Evolutionary conservation across 2,113 vertebrate species (phyloP).

Genomic region (Tretioscincus oriximinensis): DNA sequence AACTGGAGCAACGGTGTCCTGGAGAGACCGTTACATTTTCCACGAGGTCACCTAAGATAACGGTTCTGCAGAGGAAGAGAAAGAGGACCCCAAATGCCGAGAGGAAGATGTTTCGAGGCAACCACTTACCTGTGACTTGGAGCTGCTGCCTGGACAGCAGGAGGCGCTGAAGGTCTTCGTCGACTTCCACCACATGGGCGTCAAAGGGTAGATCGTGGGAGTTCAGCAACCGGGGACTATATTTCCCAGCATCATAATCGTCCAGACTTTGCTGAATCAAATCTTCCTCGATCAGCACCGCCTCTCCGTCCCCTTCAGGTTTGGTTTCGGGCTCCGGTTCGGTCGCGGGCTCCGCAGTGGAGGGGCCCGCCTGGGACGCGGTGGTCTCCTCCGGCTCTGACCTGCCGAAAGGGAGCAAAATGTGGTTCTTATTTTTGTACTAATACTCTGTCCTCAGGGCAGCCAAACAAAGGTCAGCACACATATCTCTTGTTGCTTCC

Average conservation of each 20-base stretch:
- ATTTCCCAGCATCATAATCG: slow-evolving; percentile 90
- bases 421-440: too few species aligned
- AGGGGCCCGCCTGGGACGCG: slow-evolving; percentile 46
- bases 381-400: slow-evolving; percentile 53
- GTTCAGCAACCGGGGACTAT: slow-evolving; percentile 88
- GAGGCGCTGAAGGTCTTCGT: slow-evolving; percentile 86
- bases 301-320: slow-evolving; percentile 76
- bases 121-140: slow-evolving; percentile 85
- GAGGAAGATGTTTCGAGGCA: too few species aligned
- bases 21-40: too few species aligned
- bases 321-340: slow-evolving; percentile 54
- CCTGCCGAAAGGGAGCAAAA: slow-evolving; percentile 37
- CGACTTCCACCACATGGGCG: slow-evolving; percentile 82
- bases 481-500: too few species aligned
- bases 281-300: slow-evolving; percentile 94
- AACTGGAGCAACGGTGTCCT: too few species aligned
- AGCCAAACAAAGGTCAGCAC: too few species aligned
- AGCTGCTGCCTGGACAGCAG: slow-evolving; percentile 87
- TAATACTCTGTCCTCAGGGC: too few species aligned
- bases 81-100: too few species aligned
- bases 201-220: slow-evolving; percentile 89
- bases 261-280: slow-evolving; percentile 96
- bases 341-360: slow-evolving; percentile 52
- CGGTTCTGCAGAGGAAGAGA: too few species aligned
- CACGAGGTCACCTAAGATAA: not conserved